Percentiles rank a stretch among this genome's conserved stretches.
phyloP scores from a whole-genome alignment of 2,888 invertebrate genomes.

The Tryphoninae sp. region DNA sequence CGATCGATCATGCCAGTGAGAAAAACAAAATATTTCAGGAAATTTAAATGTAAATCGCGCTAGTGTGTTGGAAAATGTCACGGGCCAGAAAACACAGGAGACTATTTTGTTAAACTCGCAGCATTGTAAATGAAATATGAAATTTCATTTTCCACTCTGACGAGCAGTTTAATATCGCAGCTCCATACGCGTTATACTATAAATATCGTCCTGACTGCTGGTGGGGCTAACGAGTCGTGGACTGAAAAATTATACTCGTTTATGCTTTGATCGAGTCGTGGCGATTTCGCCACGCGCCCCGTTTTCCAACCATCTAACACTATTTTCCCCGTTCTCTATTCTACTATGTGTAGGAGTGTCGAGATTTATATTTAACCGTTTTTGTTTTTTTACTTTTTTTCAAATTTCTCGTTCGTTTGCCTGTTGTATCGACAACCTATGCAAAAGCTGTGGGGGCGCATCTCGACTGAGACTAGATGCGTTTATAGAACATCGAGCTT shows the following conservation, averaged over 20 bases:
- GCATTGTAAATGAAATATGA: constrained; percentile 17
- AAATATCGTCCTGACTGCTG: constrained; percentile 5
- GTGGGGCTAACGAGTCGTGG: constrained; percentile 56
- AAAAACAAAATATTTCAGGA: no score
- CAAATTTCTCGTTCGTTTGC: constrained; percentile 11
- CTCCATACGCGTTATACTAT: constrained; percentile 26
- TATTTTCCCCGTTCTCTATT: constrained; percentile 24
- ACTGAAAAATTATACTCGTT: constrained; percentile 55
- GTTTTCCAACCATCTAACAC: background rate
- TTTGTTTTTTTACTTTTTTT: constrained; percentile 18
- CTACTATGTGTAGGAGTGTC: constrained; percentile 10
- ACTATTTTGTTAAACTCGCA: constrained; percentile 14
- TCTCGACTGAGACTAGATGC: constrained; percentile 37
- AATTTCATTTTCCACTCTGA: constrained; percentile 38
- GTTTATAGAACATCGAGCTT: constrained; percentile 50
- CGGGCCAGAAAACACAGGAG: background rate
- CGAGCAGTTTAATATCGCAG: constrained; percentile 40
- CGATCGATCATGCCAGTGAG: no score
- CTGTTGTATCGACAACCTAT: constrained; percentile 48
- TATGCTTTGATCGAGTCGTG: constrained; percentile 38
- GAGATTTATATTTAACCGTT: constrained; percentile 29
- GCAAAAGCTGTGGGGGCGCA: constrained; percentile 11
- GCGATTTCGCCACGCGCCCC: background rate
- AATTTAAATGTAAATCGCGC: no score
- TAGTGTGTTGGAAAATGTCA: background rate